Evolutionary conservation across 2,113 vertebrate species (phyloP), one percentile per base, ranked within the genome.

Genomic region (Jaculus jaculus): DNA sequence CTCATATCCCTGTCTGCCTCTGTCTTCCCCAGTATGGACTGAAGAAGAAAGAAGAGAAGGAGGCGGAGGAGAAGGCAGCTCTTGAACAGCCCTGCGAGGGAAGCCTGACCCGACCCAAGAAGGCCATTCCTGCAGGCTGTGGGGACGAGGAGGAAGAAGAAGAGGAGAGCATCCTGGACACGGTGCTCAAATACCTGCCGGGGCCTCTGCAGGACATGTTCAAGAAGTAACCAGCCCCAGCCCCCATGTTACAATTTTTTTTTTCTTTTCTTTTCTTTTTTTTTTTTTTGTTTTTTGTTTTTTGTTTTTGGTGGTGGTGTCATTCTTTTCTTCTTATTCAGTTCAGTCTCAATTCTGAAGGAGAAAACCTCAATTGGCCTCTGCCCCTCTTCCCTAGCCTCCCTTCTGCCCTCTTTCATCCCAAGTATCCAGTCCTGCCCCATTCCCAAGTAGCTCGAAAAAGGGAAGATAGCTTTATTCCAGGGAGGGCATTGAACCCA

Each of bases 31-130:
- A 99, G 99, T 99, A 99, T 0, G 99, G 99, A 77, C 98, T 99
- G 98, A 99, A 99, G 98, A 99, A 99, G 98, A 99, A 99, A 92
- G 99, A 99, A 94, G 99, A 99, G 98, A 99, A 99, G 92, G 99
- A 99, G 95, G 99, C 99, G 0, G 99, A 99, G 97, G 99, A 99
- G 97, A 99, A 99, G 94, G 99, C 99, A 0, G 99, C 99, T 0
- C 98, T 99, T 98, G 99, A 99, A 95, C 99, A 99, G 98, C 99
- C 99, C 0, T 99, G 99, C 1, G 99, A 99, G 97, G 99, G 99
- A 1, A 99, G 99, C 5, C 98, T 99, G 98, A 99, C 99, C 0
- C 98, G 99, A 32, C 99, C 99, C 54, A 99, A 99, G 98, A 99
- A 99, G 97, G 99, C 99, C 0, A 99, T 99, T 97, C 99, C 99